These are phyloP conservation scores for Patella vulgata DNA, from an alignment of 1,140 invertebrate species.

Conservation along the genomic window DNA sequence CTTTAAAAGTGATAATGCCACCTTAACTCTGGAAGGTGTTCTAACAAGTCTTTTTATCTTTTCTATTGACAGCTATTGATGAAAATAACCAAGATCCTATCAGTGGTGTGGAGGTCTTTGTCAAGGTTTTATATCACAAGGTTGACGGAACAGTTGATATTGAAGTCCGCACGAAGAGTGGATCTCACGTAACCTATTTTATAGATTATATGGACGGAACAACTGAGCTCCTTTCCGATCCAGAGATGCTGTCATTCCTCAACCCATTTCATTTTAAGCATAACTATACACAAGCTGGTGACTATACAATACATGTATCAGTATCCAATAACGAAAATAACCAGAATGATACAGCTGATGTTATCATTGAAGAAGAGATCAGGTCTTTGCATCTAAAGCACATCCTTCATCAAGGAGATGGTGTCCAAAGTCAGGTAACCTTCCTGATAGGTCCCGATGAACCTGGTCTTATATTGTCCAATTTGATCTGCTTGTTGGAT, in stretches of 20 bases:
- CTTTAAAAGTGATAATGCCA: no score
- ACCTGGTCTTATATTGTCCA: no score
- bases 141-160: constrained; percentile 21
- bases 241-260: constrained; percentile 29
- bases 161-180: constrained; percentile 18
- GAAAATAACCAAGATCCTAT: constrained; percentile 33
- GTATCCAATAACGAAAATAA: constrained; percentile 29
- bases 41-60: no score
- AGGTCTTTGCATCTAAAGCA: neutral
- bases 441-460: no score
- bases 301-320: constrained; percentile 27
- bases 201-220: constrained; percentile 37
- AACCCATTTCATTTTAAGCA: constrained; percentile 18
- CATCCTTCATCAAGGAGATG: neutral
- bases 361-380: constrained; percentile 15
- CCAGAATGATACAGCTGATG: neutral
- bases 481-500: constrained; percentile 10
- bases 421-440: neutral
- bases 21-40: no score
- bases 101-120: constrained; percentile 6
- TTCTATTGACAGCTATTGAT: constrained; percentile 40
- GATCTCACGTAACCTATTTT: constrained; percentile 37
- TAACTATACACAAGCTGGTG: constrained; percentile 15
- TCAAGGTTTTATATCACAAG: constrained; percentile 12
- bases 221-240: constrained; percentile 3